Evolutionary conservation across 2,113 vertebrate genomes (phyloP).

Genomic region (Takifugu bimaculatus): DNA sequence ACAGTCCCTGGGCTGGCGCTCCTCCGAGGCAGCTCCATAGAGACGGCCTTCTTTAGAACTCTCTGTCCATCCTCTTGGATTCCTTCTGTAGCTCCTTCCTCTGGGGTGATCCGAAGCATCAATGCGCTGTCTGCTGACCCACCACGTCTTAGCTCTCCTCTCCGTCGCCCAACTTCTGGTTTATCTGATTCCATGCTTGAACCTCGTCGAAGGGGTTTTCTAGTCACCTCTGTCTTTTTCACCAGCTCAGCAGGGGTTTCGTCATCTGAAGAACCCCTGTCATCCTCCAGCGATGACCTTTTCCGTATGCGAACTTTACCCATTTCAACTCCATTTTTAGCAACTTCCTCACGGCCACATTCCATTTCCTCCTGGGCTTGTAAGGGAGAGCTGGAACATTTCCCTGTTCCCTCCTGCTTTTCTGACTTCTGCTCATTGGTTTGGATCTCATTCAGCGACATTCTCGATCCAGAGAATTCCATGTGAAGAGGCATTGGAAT

Average conservation of each 20-base stretch:
- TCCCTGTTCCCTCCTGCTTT: conserved; percentile 59
- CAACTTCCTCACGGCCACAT: conserved; percentile 43
- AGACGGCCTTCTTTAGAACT: conserved; percentile 83
- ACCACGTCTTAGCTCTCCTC: conserved; percentile 86
- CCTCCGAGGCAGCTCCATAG: conserved; percentile 83
- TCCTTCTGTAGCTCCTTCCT: conserved; percentile 60
- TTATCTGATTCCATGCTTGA: conserved; percentile 80
- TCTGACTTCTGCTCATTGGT: conserved; percentile 77
- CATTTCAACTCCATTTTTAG: conserved; percentile 57
- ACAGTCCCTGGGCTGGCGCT: conserved; percentile 80
- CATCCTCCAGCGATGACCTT: conserved; percentile 62
- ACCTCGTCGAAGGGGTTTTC: conserved; percentile 79
- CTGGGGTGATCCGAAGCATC: conserved; percentile 70
- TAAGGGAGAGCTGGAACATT: conserved; percentile 34
- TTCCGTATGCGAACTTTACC: conserved; percentile 60
- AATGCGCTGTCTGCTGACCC: conserved; percentile 89
- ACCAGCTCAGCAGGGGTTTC: conserved; percentile 65
- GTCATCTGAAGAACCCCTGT: conserved; percentile 78
- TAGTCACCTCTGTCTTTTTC: conserved; percentile 64
- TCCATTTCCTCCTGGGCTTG: conserved; percentile 69
- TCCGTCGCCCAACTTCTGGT: conserved; percentile 60
- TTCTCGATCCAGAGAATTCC: conserved; percentile 89
- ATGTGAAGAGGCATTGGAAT: conserved; percentile 90
- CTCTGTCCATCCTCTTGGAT: conserved; percentile 62
- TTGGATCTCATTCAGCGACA: conserved; percentile 89